Base-by-base conservation (phyloP, 1,140 invertebrate genomes). In the Schlechtendalia chinensis region DNA sequence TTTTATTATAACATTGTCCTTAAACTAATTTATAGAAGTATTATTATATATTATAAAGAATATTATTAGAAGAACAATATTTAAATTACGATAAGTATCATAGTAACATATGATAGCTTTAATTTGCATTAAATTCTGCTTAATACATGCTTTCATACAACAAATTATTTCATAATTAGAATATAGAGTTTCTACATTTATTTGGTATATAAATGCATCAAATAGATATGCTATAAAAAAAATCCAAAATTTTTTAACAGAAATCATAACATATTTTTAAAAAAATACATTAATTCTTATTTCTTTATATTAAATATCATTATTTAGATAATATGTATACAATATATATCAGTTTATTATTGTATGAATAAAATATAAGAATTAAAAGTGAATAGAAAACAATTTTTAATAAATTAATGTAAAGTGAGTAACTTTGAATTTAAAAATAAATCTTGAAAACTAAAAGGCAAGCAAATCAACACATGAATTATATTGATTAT, bases 361-460 rank as follows among this genome's bases (percentile, higher is more conserved):
- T 5, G 32, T n/a, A 22, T 29, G n/a, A 29, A 67, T n/a, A n/a
- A n/a, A n/a, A n/a, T n/a, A n/a, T n/a, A n/a, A n/a, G n/a, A n/a
- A n/a, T 39, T 22, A n/a, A 14, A 1, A 22, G 17, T 8, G 50
- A 24, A 69, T 24, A 39, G 4, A 50, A 47, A 69, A 69, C 12
- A 47, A 47, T 69, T 69, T 50, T 27, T 32, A 32, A 32, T 29
- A 56, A 53, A 16, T 4, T 5, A 32, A 56, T 11, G 29, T 74
- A 58, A 74, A 74, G 32, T 32, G 22, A 29, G 71, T n/a, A 74
- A 74, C 50, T 56, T 74, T 74, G 27, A 74, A 69, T 16, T 50
- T 3, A 50, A 69, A 61, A 61, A n/a, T n/a, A n/a, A 39, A 39
- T 39, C 8, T 39, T 50, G 12, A 50, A 12, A 50, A 50, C 47